Evolutionary conservation across 2,113 vertebrate genomes (phyloP), one percentile per base, ranked within the genome.

Genomic region (Empidonax traillii): DNA sequence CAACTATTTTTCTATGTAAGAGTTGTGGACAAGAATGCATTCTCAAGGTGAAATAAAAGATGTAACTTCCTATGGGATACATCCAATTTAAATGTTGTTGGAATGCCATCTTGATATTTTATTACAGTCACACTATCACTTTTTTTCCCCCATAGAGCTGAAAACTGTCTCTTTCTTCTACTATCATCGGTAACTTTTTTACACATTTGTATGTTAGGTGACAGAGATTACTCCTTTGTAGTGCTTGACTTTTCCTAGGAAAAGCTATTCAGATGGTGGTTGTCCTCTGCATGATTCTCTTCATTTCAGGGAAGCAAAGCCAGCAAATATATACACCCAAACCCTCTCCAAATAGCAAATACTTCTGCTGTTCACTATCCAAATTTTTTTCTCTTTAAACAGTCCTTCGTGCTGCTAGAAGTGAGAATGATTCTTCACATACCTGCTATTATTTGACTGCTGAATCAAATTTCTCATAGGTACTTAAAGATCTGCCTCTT

Each of bases 91-190:
- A 88, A 61, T 14, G 58, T 53, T 76, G 44, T 28, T 69, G 67
- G 68, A 95, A 96, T 78, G 25, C 47, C 81, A 82, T 23, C 41
- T 85, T 85, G n/a, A 16, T 83, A 76, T 92, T 87, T 90, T 81
- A 86, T 68, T 78, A 52, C 8, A 86, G 37, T 79, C 90, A 74
- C 46, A 69, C 10, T 44, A 14, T 21, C 46, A 77, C 37, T 62
- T 65, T 59, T 51, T 80, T 67, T 61, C 35, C 12, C 5, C n/a
- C 6, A 6, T 13, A 27, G 71, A 90, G 49, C 39, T 94, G 79
- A 93, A 90, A 76, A 89, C 53, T 39, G 35, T 62, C 55, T 79
- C 30, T 66, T 85, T 88, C 69, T 76, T 77, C 65, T 59, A 55
- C 19, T 23, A 21, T 37, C 24, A 47, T 53, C 35, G 67, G 53